Conservation (phyloP, 1,140 invertebrate species). For the Macrocentrus cingulum region DNA sequence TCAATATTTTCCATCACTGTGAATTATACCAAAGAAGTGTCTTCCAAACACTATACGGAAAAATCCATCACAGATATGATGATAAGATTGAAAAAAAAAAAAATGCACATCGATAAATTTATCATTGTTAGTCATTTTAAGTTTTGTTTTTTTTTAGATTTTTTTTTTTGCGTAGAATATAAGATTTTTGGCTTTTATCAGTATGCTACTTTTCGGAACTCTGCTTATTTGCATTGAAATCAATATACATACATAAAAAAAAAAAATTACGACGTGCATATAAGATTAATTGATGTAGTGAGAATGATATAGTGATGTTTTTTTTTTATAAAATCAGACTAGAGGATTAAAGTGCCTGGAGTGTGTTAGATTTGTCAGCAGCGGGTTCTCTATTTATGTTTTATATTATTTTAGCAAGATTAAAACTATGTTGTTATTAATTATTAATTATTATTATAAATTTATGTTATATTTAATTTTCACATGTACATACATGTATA, state of each 20-base stretch:
- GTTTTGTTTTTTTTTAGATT: too few relatives aligned
- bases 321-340: background rate
- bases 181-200: too few relatives aligned
- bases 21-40: conserved; percentile 24
- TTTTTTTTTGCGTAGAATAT: too few relatives aligned
- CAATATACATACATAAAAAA: too few relatives aligned
- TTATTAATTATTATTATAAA: conserved; percentile 8
- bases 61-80: background rate
- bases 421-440: conserved; percentile 6
- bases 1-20: background rate
- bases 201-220: too few relatives aligned
- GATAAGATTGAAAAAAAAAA: background rate
- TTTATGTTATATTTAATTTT: conserved; percentile 15
- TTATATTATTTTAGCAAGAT: background rate
- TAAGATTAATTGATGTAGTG: too few relatives aligned
- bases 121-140: too few relatives aligned
- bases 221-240: too few relatives aligned
- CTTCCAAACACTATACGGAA: conserved; percentile 13
- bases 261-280: too few relatives aligned
- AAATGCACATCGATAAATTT: conserved; percentile 2
- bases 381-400: conserved; percentile 8
- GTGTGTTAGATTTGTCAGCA: conserved; percentile 1
- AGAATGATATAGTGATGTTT: background rate
- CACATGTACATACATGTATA: conserved; percentile 19
- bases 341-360: conserved; percentile 16